Evolutionary conservation across 2,113 vertebrate genomes (phyloP), one percentile per base, ranked within the genome.

Genomic region (Misgurnus anguillicaudatus): DNA sequence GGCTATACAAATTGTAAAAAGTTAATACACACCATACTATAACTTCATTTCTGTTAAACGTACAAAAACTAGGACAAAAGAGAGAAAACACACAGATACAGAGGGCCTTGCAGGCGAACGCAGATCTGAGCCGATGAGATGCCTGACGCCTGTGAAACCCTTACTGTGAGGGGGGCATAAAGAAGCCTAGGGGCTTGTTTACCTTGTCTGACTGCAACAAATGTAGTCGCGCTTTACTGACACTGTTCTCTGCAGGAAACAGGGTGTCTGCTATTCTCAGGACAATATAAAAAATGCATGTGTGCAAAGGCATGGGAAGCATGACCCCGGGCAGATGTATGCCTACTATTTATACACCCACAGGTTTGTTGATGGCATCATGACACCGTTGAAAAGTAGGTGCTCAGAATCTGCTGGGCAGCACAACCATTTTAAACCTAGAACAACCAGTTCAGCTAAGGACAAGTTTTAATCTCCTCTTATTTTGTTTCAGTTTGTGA

Each of bases 331-430:
- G 67, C 68, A 74, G 60, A 69, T 62, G 73, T 70, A 82, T 63
- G 57, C 76, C 55, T 83, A 78, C 86, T 89, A 84, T 88, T 86
- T 87, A 82, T 80, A 83, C 78, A 85, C 75, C 80, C 83, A 62
- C 71, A 36, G 84, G 82, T 81, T 72, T 64, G 70, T 74, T 77
- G 84, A 68, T 73, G 84, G 39, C 85, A 61, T 80, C 74, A 85
- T 62, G 80, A 87, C 84, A 82, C 78, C 10, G 58, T 36, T 7
- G 8, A 21, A n/a, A 81, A 70, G 73, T 77, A 14, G 42, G 41
- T 82, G 31, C 47, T 70, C 73, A 2, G 7, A 5, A 14, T 13
- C 19, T 64, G 48, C 31, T 16, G 24, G 61, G 21, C 68, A 41
- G 45, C n/a, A 57, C 17, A 57, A 5, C 17, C 17, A 19, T 57